phyloP scores from a whole-genome alignment of 2,113 vertebrate species.

The Aix galericulata region DNA sequence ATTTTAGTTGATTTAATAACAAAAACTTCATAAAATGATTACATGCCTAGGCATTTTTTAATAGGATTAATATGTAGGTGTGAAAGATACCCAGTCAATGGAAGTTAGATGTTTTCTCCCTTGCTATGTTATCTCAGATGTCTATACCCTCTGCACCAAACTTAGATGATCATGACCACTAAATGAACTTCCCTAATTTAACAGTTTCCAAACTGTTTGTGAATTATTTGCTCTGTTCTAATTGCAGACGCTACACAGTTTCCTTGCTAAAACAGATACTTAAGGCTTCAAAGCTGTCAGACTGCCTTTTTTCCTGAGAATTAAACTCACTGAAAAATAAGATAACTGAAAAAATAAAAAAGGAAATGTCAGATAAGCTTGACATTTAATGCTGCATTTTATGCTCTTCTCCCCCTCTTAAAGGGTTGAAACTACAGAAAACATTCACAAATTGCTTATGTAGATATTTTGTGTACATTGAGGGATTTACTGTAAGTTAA shows the following conservation, averaged over 20 bases:
- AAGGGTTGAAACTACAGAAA: not conserved
- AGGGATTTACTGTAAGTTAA: not conserved
- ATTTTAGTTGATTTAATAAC: not conserved
- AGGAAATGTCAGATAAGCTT: not conserved
- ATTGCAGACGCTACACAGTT: not conserved
- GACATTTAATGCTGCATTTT: not conserved
- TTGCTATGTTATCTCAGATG: not conserved
- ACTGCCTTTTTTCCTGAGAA: not conserved
- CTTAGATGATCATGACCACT: not conserved
- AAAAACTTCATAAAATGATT: not conserved
- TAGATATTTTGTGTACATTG: not conserved
- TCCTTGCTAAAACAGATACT: not conserved
- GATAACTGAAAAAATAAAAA: not conserved
- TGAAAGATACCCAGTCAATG: not conserved
- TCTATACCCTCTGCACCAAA: not conserved
- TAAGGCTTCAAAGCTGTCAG: slow-evolving; percentile 8
- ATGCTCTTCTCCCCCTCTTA: not conserved
- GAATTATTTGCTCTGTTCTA: not conserved
- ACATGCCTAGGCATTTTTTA: not conserved
- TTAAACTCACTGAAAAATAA: not conserved
- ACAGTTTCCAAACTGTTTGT: not conserved
- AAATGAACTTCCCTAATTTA: not conserved
- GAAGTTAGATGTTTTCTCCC: not conserved
- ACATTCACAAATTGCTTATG: not conserved
- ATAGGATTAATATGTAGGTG: not conserved